A percentile compares a stretch with the other conserved stretches of the same genome.
These are phyloP conservation scores for Anoplius nigerrimus DNA, from an alignment of 2,888 invertebrate genomes.

Conservation along the genomic window DNA sequence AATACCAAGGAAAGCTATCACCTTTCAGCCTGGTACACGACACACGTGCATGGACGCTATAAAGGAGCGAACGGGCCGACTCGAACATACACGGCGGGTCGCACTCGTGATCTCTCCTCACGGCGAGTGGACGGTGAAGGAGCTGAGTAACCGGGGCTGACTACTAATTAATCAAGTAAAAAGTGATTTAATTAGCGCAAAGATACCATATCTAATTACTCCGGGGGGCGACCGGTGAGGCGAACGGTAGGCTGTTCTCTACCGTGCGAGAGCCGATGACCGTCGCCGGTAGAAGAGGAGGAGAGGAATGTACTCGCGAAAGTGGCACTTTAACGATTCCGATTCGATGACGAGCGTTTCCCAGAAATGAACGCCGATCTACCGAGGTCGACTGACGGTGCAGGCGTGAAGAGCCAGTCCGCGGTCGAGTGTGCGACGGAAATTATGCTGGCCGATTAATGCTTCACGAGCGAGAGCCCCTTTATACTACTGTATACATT, in stretches of 20 bases:
- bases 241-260: background rate
- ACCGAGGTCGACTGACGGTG: background rate
- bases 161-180: conserved; percentile 51
- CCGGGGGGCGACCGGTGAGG: background rate
- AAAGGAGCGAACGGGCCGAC: conserved; percentile 13
- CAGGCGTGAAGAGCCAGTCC: conserved; percentile 1
- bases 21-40: conserved; percentile 15
- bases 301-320: conserved; percentile 1
- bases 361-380: conserved; percentile 33
- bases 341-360: conserved; percentile 35
- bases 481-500: background rate
- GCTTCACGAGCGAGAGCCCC: background rate
- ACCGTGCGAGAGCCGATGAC: background rate
- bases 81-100: conserved; percentile 3
- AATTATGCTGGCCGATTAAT: conserved; percentile 39
- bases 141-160: conserved; percentile 4
- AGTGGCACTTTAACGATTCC: conserved; percentile 45
- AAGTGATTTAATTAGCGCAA: conserved; percentile 53
- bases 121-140: background rate
- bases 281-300: background rate
- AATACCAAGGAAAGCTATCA: conserved; percentile 17
- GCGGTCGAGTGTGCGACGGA: conserved; percentile 20
- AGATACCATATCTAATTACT: conserved; percentile 53
- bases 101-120: conserved; percentile 14
- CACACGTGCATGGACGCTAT: background rate